These are phyloP conservation scores for Symphodus melops DNA, from an alignment of 2,113 vertebrate species.

Conservation along the genomic window DNA sequence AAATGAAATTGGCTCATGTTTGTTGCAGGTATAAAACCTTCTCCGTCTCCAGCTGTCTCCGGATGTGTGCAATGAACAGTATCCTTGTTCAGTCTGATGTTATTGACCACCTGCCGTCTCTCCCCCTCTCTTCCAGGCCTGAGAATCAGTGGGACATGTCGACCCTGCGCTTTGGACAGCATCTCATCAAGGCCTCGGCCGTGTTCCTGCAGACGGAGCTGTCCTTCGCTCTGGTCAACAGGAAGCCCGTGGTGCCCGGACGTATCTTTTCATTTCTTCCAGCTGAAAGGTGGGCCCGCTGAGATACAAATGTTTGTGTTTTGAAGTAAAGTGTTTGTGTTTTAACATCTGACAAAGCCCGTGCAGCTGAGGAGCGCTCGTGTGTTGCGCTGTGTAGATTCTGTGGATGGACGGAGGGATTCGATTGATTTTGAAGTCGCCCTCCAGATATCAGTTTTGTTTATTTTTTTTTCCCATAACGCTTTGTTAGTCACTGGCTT, in stretches of 20 bases:
- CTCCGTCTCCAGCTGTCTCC: background rate
- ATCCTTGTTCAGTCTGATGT: slow-evolving; percentile 7
- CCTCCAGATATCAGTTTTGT: background rate
- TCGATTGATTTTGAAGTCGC: background rate
- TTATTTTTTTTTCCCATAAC: background rate
- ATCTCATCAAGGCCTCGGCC: slow-evolving; percentile 86
- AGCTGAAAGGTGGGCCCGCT: slow-evolving; percentile 34
- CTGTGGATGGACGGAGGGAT: background rate
- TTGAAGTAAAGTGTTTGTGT: background rate
- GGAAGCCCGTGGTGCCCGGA: slow-evolving; percentile 89
- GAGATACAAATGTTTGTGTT: background rate
- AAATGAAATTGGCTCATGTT: background rate
- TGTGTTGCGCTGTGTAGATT: background rate
- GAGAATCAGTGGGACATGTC: slow-evolving; percentile 75
- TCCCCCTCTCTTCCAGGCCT: slow-evolving; percentile 46
- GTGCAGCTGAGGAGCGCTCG: background rate
- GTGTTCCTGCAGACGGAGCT: slow-evolving; percentile 90
- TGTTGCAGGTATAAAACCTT: background rate
- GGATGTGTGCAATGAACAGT: slow-evolving; percentile 5
- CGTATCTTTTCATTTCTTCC: slow-evolving; percentile 86
- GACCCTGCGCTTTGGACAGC: slow-evolving; percentile 87
- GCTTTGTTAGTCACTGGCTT: background rate
- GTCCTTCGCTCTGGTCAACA: slow-evolving; percentile 91
- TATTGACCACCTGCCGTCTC: slow-evolving; percentile 33
- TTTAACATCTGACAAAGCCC: background rate